These are phyloP conservation scores for Rhinoderma darwinii DNA, from an alignment of 2,113 vertebrate genomes.

Conservation along the genomic window DNA sequence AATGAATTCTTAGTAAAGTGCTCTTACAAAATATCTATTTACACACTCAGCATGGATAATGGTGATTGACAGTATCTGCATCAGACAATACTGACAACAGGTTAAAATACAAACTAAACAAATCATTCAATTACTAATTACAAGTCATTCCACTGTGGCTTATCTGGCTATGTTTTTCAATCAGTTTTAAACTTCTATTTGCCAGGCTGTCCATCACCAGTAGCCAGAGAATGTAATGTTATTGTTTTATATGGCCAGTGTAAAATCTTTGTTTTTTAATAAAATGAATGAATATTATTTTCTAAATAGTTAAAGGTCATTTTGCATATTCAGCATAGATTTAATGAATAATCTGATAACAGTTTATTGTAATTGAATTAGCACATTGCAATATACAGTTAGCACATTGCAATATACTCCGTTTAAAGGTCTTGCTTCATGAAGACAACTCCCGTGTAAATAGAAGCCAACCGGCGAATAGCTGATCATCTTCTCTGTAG, in stretches of 20 bases:
- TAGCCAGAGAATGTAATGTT: too few species aligned
- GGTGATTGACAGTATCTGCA: conserved; percentile 40
- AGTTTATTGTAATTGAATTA: too few species aligned
- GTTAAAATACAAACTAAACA: background rate
- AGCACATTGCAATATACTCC: too few species aligned
- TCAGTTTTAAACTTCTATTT: background rate
- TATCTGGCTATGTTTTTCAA: background rate
- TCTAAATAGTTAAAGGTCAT: too few species aligned
- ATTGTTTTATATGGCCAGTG: background rate
- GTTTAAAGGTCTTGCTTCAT: too few species aligned
- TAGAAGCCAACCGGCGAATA: too few species aligned
- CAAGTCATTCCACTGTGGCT: background rate
- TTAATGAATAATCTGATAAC: too few species aligned
- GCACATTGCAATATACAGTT: too few species aligned
- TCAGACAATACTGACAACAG: background rate
- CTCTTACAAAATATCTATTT: background rate
- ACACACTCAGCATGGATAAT: conserved; percentile 26
- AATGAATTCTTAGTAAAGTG: background rate
- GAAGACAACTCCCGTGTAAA: too few species aligned
- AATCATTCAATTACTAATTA: background rate
- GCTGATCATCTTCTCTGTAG: too few species aligned
- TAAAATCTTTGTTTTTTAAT: background rate
- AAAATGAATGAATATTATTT: too few species aligned
- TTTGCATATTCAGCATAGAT: too few species aligned
- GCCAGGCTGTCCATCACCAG: background rate